Evolutionary conservation across 2,888 invertebrate species (phyloP).

Genomic region (Arge pagana): DNA sequence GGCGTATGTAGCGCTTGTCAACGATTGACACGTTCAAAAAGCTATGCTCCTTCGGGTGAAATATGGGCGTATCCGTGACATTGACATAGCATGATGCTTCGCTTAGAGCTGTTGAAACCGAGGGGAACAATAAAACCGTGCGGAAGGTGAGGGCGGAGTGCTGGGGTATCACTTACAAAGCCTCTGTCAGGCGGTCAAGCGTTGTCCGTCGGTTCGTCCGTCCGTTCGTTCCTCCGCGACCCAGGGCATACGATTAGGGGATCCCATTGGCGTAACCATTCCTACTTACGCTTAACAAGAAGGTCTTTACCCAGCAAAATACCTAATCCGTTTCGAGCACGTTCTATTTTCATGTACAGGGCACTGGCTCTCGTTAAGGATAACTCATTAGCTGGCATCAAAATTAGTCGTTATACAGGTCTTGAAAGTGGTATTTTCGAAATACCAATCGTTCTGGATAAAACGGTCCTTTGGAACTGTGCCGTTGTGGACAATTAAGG

Average conservation of each 20-base stretch:
- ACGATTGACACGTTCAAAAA: conserved; percentile 26
- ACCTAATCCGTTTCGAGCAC: no score
- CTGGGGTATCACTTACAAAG: conserved; percentile 30
- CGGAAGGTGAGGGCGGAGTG: conserved; percentile 29
- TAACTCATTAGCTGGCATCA: no score
- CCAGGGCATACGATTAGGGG: conserved; percentile 4
- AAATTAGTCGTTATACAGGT: no score
- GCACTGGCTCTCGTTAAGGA: no score
- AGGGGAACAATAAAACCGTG: conserved; percentile 21
- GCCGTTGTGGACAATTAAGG: no score
- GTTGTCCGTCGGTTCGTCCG: neutral
- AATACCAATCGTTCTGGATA: no score
- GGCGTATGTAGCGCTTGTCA: no score
- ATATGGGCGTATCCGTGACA: conserved; percentile 32
- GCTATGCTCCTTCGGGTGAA: conserved; percentile 27
- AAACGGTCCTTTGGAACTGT: no score
- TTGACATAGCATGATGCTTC: conserved; percentile 27
- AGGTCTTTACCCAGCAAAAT: no score
- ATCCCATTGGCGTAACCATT: neutral
- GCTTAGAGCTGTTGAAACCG: conserved; percentile 8
- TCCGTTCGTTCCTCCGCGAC: neutral
- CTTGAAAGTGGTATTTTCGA: no score
- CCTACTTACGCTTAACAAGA: no score
- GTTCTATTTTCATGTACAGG: no score
- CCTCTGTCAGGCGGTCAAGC: conserved; percentile 11